Conservation (phyloP, 2,888 invertebrate genomes). For the Mimumesa dahlbomi region DNA sequence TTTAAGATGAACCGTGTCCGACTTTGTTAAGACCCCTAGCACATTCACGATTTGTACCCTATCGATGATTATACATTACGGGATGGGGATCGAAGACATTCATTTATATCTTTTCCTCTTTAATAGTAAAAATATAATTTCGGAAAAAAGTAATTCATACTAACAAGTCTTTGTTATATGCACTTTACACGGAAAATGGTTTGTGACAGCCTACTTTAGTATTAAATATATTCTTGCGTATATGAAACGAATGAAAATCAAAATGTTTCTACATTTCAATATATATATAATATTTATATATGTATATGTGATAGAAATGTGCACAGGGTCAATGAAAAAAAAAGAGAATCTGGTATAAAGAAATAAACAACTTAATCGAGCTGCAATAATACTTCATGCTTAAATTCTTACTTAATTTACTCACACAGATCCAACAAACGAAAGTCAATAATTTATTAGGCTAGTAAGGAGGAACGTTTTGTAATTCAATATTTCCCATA, state of each 20-base stretch:
- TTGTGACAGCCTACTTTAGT: neutral
- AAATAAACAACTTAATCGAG: conserved; percentile 18
- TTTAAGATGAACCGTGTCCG: conserved; percentile 6
- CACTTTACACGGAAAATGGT: neutral
- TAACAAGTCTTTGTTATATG: conserved; percentile 13
- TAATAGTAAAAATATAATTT: conserved; percentile 41
- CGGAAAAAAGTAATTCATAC: conserved; percentile 9
- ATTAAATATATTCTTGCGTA: neutral
- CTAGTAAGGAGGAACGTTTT: conserved; percentile 60
- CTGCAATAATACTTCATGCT: conserved; percentile 47
- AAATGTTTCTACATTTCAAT: neutral
- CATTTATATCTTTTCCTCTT: conserved; percentile 1
- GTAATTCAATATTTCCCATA: conserved; percentile 40
- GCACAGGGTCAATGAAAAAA: neutral
- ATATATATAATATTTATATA: too few relatives aligned
- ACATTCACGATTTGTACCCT: conserved; percentile 21
- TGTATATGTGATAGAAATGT: neutral
- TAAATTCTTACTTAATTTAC: conserved; percentile 28
- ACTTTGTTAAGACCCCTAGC: conserved; percentile 6
- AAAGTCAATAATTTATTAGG: conserved; percentile 52
- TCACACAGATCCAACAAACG: conserved; percentile 29
- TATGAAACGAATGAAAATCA: conserved; percentile 1
- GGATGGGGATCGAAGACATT: conserved; percentile 17
- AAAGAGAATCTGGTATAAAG: neutral
- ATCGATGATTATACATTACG: conserved; percentile 6